Conservation (phyloP, 2,113 vertebrate genomes). For the Crotalus horridus region DNA sequence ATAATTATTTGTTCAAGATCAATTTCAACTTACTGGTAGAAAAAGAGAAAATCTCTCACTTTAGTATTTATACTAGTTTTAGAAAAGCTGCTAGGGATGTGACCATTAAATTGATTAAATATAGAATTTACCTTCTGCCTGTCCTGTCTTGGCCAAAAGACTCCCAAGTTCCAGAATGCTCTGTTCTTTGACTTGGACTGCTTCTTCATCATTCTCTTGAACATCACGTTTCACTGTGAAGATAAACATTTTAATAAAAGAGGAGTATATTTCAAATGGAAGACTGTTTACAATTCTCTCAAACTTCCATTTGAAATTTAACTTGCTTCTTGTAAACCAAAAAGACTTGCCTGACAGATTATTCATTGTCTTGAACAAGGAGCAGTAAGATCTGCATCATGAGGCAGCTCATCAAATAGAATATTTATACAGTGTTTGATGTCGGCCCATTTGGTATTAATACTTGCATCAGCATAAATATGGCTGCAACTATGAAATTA, state of each 20-base stretch:
- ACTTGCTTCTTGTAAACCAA: neutral
- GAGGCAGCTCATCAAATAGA: neutral
- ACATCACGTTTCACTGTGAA: conserved; percentile 91
- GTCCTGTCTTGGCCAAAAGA: conserved; percentile 94
- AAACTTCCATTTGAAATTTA: neutral
- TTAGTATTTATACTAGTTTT: neutral
- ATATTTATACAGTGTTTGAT: neutral
- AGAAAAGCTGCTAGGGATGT: neutral
- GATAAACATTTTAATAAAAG: conserved; percentile 12
- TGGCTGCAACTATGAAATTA: accelerated
- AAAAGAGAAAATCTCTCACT: neutral
- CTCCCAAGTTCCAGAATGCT: conserved; percentile 96
- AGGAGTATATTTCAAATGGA: neutral
- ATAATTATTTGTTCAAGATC: neutral
- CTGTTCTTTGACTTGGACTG: conserved; percentile 97
- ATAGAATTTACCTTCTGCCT: conserved; percentile 86
- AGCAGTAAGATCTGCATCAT: neutral
- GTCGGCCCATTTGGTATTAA: accelerated
- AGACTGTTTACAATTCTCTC: neutral
- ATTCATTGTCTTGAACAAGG: neutral
- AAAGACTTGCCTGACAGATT: neutral
- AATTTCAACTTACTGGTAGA: neutral
- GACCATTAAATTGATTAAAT: neutral
- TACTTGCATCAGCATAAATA: accelerated
- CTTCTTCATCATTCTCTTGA: conserved; percentile 95